Evolutionary conservation across 2,888 invertebrate genomes (phyloP).

Genomic region (Luffia ferchaultella): DNA sequence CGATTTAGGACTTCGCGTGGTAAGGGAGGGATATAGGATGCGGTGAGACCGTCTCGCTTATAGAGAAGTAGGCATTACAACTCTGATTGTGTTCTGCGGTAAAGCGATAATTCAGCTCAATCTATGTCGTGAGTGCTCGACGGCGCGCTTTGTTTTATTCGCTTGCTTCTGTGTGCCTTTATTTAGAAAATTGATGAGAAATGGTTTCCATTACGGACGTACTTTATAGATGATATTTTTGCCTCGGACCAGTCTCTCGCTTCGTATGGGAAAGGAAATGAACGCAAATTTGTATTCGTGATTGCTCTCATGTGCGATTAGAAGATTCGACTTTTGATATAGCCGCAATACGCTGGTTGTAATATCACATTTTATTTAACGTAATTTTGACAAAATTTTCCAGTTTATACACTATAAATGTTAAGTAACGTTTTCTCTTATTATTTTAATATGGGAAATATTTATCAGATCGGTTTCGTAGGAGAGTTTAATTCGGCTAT

Average conservation of each 20-base stretch:
- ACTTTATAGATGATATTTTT: slow-evolving; percentile 56
- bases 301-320: slow-evolving; percentile 55
- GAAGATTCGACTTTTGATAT: too few species aligned
- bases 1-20: too few species aligned
- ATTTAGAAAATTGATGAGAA: slow-evolving; percentile 68
- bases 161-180: slow-evolving; percentile 64
- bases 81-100: slow-evolving; percentile 62
- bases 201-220: slow-evolving; percentile 62
- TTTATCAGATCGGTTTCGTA: too few species aligned
- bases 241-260: slow-evolving; percentile 28
- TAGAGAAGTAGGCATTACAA: slow-evolving; percentile 17
- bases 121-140: slow-evolving; percentile 58
- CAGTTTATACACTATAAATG: too few species aligned
- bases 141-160: slow-evolving; percentile 59
- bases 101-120: slow-evolving; percentile 66
- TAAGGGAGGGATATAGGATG: too few species aligned
- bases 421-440: too few species aligned
- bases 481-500: too few species aligned
- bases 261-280: slow-evolving; percentile 49
- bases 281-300: slow-evolving; percentile 64
- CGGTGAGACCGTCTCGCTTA: too few species aligned
- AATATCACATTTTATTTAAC: too few species aligned
- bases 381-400: too few species aligned
- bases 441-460: too few species aligned
- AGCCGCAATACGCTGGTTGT: too few species aligned